A percentile compares a stretch with the other conserved stretches of the same genome.
Evolutionary conservation across 2,113 vertebrate species (phyloP).

Genomic region (Mungos mungo): DNA sequence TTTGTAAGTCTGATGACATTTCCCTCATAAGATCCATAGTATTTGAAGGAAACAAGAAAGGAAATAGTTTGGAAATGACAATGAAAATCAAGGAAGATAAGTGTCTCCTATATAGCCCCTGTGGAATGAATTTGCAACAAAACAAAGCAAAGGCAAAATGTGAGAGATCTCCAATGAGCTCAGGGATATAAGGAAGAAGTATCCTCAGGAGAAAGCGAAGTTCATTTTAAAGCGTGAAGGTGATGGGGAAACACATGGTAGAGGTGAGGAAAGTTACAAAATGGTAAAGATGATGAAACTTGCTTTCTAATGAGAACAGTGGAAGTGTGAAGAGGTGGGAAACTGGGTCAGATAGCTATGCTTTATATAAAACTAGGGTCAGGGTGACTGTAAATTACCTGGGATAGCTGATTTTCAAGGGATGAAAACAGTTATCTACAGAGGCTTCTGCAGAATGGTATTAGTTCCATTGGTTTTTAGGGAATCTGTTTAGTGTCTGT

Average conservation of each 20-base stretch:
- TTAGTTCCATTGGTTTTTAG: not conserved
- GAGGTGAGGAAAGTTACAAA: not conserved
- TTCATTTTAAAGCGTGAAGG: not conserved
- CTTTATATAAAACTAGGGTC: not conserved
- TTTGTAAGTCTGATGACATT: not conserved
- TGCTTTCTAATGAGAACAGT: not conserved
- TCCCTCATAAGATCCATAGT: not conserved
- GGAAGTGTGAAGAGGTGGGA: not conserved
- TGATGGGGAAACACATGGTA: not conserved
- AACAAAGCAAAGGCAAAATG: not conserved
- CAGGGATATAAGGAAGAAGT: not conserved
- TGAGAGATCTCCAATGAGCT: not conserved
- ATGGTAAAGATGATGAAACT: not conserved
- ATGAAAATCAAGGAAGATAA: not conserved
- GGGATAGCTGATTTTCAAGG: not conserved
- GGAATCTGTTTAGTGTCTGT: not conserved
- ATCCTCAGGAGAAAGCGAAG: not conserved
- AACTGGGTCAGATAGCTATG: not conserved
- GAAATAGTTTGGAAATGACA: not conserved
- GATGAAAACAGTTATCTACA: not conserved
- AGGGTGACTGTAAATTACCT: not conserved
- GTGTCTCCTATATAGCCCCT: not conserved
- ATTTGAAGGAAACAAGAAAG: not conserved
- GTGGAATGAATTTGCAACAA: not conserved
- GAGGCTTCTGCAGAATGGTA: not conserved